Base-by-base conservation (phyloP, 1,140 invertebrate genomes). In the Venustaconcha ellipsiformis region DNA sequence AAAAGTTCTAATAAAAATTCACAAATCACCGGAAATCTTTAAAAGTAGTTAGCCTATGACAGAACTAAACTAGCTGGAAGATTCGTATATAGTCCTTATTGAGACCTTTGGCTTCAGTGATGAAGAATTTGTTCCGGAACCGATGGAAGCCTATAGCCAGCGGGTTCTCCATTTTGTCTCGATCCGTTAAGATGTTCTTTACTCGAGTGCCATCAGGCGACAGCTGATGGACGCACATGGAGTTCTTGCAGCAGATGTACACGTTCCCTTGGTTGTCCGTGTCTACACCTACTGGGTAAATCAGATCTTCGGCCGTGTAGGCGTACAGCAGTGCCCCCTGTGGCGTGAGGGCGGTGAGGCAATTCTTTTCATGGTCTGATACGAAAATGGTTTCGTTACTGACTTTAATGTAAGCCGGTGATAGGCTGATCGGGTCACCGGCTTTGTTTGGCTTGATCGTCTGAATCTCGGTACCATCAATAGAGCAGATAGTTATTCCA, bases 41-140 rank as follows among this genome's bases (percentile, higher is more conserved):
- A 48, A 11, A 48, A 6, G 6, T 48, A 48, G 6, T 48, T 48
- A 48, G 37, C 11, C 37, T 48, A 48, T 48, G 4, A 48, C 11
- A 48, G 37, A 48, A 48, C 37, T 48, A 48, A 4, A 48, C 37
- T 11, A 48, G 11, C 37, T 48, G 37, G 37, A 67, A 77, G 6
- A 77, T 72, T 65, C 59, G 48, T 56, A 77, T 65, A 62, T 26
- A 48, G 30, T 77, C 75, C 17, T 70, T 23, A 37, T 37, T 68
- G 15, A 66, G 60, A 15, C 67, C 60, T 48, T 68, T 68, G 13
- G 64, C 30, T 12, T 77, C 75, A 18, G 70, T 72, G 6, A 77
- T 18, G 37, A 77, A 77, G 58, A 77, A 77, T 15, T 72, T 77
- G 15, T 68, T 67, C 14, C 63, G 30, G 57, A 72, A 77, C 56